Base-by-base conservation (phyloP, 2,888 invertebrate genomes). In the Scaptomyza tumidula region DNA sequence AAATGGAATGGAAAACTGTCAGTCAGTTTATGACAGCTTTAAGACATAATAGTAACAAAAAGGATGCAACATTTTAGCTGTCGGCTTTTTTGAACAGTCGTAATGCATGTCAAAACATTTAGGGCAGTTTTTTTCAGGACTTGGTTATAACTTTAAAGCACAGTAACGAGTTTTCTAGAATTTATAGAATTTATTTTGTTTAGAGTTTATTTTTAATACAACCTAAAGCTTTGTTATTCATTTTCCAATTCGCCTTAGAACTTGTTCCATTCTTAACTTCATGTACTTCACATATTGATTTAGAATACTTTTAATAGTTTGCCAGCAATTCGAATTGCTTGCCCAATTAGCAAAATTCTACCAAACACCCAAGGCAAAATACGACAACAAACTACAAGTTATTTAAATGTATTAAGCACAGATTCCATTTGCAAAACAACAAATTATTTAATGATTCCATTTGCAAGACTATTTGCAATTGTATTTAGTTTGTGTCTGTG, bases 11-110 rank as follows among this genome's bases (percentile, higher is more conserved):
- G 10, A 14, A 6, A n/a, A 16, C 31, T 45, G 63, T 45, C 63
- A 53, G 63, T 24, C 50, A 43, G 44, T 37, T 13, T 13, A 4
- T 63, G 63, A 45, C 64, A 63, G 63, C 16, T 37, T 13, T 9
- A 44, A 44, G 63, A 13, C 35, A 24, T 14, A 5, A 6, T 24
- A 24, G 29, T 14, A 7, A 19, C n/a, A 44, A 13, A 19, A 13
- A 6, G 37, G 14, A 44, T 44, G 29, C 43, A 37, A 35, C 44
- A 29, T 19, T 19, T 27, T 10, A 31, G 6, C 39, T 39, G 49
- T 16, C 49, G 56, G 4, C 48, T 35, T 33, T 48, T 16, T 1
- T 1, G 7, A 31, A 31, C 6, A 1, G 5, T 6, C 6, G 33
- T 19, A 11, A 37, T n/a, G 37, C 37, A 1, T 14, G 9, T 16